These are phyloP conservation scores for Tympanoctomys barrerae DNA, from an alignment of 2,797 vertebrate species.

Conservation along the genomic window DNA sequence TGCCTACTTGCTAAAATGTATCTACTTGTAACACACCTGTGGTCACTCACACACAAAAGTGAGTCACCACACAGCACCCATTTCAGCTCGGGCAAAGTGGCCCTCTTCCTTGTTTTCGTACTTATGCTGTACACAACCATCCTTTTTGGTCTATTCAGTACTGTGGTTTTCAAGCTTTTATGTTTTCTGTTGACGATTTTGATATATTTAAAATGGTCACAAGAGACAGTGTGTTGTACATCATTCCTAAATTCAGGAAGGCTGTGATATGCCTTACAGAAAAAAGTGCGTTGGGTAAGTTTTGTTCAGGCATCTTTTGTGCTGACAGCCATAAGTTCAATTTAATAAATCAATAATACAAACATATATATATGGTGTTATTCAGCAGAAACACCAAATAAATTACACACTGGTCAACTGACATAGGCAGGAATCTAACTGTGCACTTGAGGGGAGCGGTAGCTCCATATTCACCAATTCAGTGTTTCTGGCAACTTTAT, in stretches of 20 bases:
- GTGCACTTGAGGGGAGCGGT: neutral
- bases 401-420: neutral
- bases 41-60: neutral
- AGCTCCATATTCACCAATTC: neutral
- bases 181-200: constrained; percentile 11
- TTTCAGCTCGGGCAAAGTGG: neutral
- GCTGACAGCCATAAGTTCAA: neutral
- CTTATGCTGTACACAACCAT: neutral
- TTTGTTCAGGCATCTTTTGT: neutral
- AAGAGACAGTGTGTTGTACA: neutral
- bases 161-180: neutral
- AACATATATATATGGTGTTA: neutral
- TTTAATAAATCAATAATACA: neutral
- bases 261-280: neutral
- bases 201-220: neutral
- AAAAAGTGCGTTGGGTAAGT: constrained; percentile 8
- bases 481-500: neutral
- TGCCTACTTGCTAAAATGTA: constrained; percentile 20
- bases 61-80: neutral
- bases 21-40: neutral
- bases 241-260: neutral
- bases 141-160: neutral
- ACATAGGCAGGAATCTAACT: neutral
- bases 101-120: neutral
- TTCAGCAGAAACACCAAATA: constrained; percentile 32